phyloP scores from a whole-genome alignment of 64 coral and sea anemone species.

The Dendrophyllia cribrosa region DNA sequence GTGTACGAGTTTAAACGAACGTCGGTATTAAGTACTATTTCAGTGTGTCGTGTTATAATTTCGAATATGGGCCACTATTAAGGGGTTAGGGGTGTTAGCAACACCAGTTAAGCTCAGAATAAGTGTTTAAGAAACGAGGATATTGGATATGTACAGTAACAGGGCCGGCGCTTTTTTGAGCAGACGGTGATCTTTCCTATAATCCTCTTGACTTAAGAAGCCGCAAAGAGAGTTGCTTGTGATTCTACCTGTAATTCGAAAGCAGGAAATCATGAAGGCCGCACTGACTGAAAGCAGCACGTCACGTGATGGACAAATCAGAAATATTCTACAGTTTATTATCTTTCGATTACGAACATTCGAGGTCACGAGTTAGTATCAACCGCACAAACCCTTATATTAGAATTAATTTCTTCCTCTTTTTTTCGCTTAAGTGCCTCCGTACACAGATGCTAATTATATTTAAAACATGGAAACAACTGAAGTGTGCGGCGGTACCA shows the following conservation, averaged over 20 bases:
- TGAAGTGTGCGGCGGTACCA: too few relatives aligned
- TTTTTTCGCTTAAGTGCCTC: too few relatives aligned
- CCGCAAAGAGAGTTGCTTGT: slow-evolving; percentile 37
- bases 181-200: background rate
- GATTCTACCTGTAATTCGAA: slow-evolving; percentile 45
- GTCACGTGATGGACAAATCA: background rate
- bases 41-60: background rate
- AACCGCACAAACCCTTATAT: too few relatives aligned
- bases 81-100: background rate
- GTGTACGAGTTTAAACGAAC: background rate
- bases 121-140: background rate
- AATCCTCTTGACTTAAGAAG: slow-evolving; percentile 57
- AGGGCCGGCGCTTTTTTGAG: background rate
- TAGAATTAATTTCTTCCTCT: too few relatives aligned
- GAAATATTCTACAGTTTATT: too few relatives aligned
- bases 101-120: background rate
- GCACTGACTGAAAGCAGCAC: background rate
- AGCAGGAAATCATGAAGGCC: slow-evolving; percentile 21
- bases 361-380: too few relatives aligned
- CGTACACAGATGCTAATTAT: too few relatives aligned
- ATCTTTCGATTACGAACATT: too few relatives aligned
- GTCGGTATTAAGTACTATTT: background rate
- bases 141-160: slow-evolving; percentile 44
- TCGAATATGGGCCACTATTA: background rate
- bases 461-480: too few relatives aligned